Conservation (phyloP, 2,797 vertebrate genomes). For the Poecile montanus region DNA sequence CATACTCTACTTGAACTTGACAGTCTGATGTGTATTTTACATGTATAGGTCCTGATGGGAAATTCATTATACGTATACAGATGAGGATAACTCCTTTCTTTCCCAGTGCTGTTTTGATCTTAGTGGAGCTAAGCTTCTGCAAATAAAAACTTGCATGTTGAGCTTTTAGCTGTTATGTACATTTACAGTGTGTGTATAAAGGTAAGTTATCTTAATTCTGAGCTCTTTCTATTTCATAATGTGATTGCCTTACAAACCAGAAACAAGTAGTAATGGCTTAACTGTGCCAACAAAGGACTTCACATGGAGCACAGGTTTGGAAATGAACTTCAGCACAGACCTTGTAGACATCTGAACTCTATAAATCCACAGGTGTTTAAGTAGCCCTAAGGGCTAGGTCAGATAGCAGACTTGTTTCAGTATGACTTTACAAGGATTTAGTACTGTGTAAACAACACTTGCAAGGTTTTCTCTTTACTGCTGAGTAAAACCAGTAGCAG, state of each 20-base stretch:
- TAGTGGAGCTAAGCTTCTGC: constrained; percentile 13
- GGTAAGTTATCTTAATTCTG: constrained; percentile 35
- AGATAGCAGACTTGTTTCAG: constrained; percentile 75
- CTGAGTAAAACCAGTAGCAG: constrained; percentile 77
- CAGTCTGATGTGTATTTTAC: not conserved
- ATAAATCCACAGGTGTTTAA: constrained; percentile 84
- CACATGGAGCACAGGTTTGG: constrained; percentile 69
- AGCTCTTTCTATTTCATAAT: constrained; percentile 30
- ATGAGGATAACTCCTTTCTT: not conserved
- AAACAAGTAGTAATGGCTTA: constrained; percentile 57
- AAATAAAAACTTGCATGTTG: constrained; percentile 27
- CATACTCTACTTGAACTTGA: not conserved
- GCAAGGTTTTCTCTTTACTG: constrained; percentile 73
- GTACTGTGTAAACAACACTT: constrained; percentile 76
- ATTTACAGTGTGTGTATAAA: constrained; percentile 23
- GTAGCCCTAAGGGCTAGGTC: constrained; percentile 76
- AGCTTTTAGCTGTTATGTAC: not conserved
- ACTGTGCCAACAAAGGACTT: constrained; percentile 62
- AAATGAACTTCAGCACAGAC: constrained; percentile 76
- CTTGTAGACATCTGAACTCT: constrained; percentile 78
- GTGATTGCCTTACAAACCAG: constrained; percentile 45
- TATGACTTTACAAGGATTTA: constrained; percentile 80
- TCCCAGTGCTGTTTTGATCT: not conserved
- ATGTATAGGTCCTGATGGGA: not conserved
- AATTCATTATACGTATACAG: not conserved